Evolutionary conservation across 2,113 vertebrate genomes (phyloP), one percentile per base, ranked within the genome.

Genomic region (Oreochromis spilurus): DNA sequence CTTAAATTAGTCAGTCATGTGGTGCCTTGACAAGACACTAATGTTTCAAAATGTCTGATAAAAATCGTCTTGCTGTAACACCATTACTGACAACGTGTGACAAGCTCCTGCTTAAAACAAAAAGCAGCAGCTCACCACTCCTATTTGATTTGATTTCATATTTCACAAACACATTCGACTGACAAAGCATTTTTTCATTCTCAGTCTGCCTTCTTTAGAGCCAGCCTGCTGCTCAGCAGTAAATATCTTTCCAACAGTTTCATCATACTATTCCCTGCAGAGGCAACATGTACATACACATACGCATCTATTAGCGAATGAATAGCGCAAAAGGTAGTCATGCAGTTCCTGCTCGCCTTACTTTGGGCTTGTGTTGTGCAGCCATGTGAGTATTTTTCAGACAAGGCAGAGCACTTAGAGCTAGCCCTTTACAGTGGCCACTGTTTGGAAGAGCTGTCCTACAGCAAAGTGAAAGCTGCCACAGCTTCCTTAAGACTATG

Each of bases 341-440:
- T 62, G 57, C 79, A 83, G 38, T 84, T 83, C 31, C 8, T 4
- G 19, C 88, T 84, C 16, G 70, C 83, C 89, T 93, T 77, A 88
- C 84, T 87, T 85, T 83, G 50, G 70, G 78, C 70, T 48, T 53
- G 83, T 77, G 60, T 81, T 90, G 92, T 89, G 88, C 87, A 91
- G 80, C 87, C 88, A 91, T 81, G 87, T 89, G 88, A 85, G 85
- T 70, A 84, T 75, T 84, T 89, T 31, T 86, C 53, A 92, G 62
- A 90, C 77, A 81, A 89, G 53, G 81, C 83, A 55, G 31, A 88
- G 89, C 50, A 80, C 89, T 90, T n/a, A 82, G 78, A 80, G 72
- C 5, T 3, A 85, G 82, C 14, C 81, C 11, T 75, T 81, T 60
- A 75, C n/a, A 83, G 40, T 16, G 11, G 83, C 17, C 54, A 29